These are phyloP conservation scores for Gephyroberyx darwinii DNA, from an alignment of 2,797 vertebrate genomes.

Conservation along the genomic window DNA sequence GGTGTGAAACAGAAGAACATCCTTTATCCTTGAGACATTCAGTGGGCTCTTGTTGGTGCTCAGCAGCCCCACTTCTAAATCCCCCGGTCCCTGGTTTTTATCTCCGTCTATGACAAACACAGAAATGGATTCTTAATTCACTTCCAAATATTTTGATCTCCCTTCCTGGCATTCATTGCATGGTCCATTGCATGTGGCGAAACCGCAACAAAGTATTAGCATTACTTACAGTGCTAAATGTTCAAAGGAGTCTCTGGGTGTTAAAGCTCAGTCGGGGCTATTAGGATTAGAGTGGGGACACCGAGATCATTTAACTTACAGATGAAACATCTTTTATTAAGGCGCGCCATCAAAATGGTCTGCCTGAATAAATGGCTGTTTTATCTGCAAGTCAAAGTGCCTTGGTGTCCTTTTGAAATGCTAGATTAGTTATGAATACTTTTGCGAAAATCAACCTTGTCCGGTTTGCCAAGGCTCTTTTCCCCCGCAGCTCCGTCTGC, in stretches of 20 bases:
- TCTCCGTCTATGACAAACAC: neutral
- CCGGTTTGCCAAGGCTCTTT: no score
- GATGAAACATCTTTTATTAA: neutral
- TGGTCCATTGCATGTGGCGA: no score
- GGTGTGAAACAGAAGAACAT: slow-evolving; percentile 13
- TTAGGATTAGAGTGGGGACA: no score
- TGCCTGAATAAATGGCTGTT: no score
- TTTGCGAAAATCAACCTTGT: neutral
- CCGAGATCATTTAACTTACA: neutral
- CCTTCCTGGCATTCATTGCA: neutral
- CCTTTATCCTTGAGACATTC: neutral
- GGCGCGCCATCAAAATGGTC: neutral
- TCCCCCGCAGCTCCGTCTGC: no score
- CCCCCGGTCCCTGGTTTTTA: neutral
- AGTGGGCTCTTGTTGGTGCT: slow-evolving; percentile 2
- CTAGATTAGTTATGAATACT: neutral
- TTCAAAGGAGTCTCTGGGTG: no score
- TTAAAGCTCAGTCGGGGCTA: no score
- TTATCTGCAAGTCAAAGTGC: no score
- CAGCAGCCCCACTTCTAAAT: neutral
- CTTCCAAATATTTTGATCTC: neutral
- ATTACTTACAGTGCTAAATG: no score
- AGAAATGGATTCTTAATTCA: neutral
- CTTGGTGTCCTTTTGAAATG: neutral
- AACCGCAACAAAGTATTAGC: no score